phyloP scores from a whole-genome alignment of 2,888 invertebrate genomes.

The Ariolimax columbianus region DNA sequence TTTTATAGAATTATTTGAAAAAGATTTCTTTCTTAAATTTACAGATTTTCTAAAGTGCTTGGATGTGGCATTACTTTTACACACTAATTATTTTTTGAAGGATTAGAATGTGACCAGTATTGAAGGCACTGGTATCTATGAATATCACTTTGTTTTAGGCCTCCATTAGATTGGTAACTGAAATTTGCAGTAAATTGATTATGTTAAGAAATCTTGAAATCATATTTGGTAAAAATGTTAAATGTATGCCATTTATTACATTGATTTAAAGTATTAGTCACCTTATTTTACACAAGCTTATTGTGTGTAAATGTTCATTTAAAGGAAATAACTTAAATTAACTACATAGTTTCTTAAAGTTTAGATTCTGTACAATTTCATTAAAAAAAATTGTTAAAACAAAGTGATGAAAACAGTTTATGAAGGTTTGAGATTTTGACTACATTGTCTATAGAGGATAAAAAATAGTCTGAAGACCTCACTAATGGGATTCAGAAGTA shows the following conservation, averaged over 20 bases:
- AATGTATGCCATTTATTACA: not conserved
- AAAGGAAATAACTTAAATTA: not conserved
- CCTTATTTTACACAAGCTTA: not conserved
- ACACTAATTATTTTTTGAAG: conserved; percentile 30
- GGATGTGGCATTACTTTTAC: not conserved
- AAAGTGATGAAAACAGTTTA: not conserved
- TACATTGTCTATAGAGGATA: not conserved
- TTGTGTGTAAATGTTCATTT: not conserved
- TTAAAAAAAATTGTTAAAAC: not conserved
- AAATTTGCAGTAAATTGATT: not conserved
- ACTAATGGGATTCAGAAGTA: not conserved
- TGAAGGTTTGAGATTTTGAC: not conserved
- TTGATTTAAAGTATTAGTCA: not conserved
- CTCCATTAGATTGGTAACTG: not conserved
- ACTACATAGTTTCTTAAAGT: not conserved
- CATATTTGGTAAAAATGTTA: not conserved
- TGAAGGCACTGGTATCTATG: not conserved
- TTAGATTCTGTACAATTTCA: not conserved
- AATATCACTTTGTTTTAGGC: conserved; percentile 35
- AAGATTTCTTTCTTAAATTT: not conserved
- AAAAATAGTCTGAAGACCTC: not conserved
- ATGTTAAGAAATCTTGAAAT: not conserved
- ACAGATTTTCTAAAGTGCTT: not conserved
- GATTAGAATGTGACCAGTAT: conserved; percentile 31
- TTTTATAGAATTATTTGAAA: not conserved